Evolutionary conservation across 2,113 vertebrate species (phyloP).

Genomic region (Theristicus caerulescens): DNA sequence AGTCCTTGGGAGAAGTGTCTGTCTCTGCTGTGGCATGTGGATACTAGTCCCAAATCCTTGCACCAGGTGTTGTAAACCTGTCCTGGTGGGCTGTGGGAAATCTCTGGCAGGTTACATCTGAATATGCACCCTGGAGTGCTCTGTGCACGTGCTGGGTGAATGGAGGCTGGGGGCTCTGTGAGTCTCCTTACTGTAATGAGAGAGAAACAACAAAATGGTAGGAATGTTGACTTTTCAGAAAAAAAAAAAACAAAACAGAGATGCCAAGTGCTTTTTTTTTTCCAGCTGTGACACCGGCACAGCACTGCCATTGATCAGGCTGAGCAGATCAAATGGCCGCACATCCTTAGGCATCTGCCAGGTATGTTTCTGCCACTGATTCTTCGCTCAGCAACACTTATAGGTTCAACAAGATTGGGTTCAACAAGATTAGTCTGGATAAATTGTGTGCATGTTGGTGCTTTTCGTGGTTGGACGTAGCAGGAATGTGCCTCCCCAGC

Average conservation of each 20-base stretch:
- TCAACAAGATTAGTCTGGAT: neutral
- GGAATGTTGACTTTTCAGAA: neutral
- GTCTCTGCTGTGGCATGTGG: neutral
- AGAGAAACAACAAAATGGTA: neutral
- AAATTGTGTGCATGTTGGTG: neutral
- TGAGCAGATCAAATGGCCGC: neutral
- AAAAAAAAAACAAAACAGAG: neutral
- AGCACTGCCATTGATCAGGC: neutral
- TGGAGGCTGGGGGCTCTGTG: neutral
- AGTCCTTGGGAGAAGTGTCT: neutral
- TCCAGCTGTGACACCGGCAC: neutral
- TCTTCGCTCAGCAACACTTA: neutral
- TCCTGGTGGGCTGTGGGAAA: neutral
- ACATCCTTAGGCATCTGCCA: neutral
- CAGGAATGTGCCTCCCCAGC: neutral
- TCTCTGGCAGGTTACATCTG: neutral
- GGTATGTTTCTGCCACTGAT: neutral
- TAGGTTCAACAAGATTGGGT: neutral
- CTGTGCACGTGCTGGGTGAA: fast-evolving
- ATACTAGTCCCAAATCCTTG: neutral
- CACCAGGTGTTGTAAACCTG: fast-evolving
- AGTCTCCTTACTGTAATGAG: neutral
- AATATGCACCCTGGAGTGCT: neutral
- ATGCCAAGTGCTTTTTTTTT: neutral
- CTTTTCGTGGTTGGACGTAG: neutral